Conservation (phyloP, 1,140 invertebrate species). For the Caenorhabditis inopinata region DNA sequence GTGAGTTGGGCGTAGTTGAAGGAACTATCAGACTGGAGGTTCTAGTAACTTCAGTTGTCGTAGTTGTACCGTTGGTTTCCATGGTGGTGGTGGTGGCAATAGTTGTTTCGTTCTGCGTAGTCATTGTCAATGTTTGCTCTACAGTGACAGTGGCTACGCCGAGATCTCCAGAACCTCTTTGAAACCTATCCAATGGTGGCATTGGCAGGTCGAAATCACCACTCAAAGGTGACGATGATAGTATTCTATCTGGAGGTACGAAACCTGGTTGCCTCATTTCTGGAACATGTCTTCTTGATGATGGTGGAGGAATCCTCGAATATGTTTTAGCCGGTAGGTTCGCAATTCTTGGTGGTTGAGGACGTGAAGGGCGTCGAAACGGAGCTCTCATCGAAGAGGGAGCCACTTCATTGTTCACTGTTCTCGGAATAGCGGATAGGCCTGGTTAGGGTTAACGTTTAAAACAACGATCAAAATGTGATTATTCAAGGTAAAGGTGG, state of each 20-base stretch:
- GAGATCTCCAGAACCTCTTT: not conserved
- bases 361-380: not conserved
- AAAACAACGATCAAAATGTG: too few relatives aligned
- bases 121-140: too few relatives aligned
- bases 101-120: not conserved
- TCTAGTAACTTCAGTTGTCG: not conserved
- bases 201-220: conserved; percentile 3
- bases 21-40: too few relatives aligned
- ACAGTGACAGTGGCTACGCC: not conserved
- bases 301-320: not conserved
- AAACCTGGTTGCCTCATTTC: conserved; percentile 2
- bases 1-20: not conserved
- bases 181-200: not conserved
- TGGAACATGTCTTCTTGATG: not conserved
- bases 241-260: not conserved
- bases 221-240: conserved; percentile 4
- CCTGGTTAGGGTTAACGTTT: not conserved
- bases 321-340: not conserved
- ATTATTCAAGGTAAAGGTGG: too few relatives aligned
- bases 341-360: not conserved
- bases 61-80: not conserved
- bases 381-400: too few relatives aligned
- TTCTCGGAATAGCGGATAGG: not conserved
- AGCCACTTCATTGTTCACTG: conserved; percentile 5
- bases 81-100: too few relatives aligned